These are phyloP conservation scores for Caenorhabditis sp. DNA, from an alignment of 2,888 invertebrate species.

Conservation along the genomic window DNA sequence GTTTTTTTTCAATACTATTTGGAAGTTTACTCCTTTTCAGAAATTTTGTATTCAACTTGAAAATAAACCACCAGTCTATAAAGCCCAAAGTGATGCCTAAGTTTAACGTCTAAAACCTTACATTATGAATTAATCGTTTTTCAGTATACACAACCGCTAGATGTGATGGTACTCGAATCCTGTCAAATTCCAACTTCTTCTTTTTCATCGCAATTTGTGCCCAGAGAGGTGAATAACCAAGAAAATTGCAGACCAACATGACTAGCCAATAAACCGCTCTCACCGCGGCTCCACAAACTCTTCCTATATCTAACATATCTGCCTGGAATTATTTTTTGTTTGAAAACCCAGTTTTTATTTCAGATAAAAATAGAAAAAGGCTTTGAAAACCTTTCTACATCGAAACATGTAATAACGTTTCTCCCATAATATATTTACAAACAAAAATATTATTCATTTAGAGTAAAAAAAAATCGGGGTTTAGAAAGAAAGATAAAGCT, in stretches of 20 bases:
- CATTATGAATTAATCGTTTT: slow-evolving; percentile 17
- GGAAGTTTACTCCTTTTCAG: no score
- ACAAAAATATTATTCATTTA: neutral
- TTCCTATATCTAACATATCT: slow-evolving; percentile 40
- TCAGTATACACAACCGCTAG: slow-evolving; percentile 48
- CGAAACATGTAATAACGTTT: neutral
- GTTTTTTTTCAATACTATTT: no score
- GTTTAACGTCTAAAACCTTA: no score
- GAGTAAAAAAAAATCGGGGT: neutral
- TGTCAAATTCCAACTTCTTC: slow-evolving; percentile 15
- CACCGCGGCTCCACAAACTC: slow-evolving; percentile 41
- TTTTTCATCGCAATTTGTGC: slow-evolving; percentile 47
- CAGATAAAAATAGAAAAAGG: neutral
- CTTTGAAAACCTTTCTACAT: neutral
- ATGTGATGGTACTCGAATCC: slow-evolving; percentile 40
- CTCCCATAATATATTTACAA: neutral
- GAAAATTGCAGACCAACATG: slow-evolving; percentile 51
- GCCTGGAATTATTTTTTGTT: neutral
- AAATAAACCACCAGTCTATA: no score
- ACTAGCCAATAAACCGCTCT: slow-evolving; percentile 52
- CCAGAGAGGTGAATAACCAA: slow-evolving; percentile 51
- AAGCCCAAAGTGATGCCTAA: no score
- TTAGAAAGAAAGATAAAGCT: neutral
- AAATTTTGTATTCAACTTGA: no score
- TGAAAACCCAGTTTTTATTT: neutral